phyloP scores from a whole-genome alignment of 2,797 vertebrate species.

The Rachycentron canadum region DNA sequence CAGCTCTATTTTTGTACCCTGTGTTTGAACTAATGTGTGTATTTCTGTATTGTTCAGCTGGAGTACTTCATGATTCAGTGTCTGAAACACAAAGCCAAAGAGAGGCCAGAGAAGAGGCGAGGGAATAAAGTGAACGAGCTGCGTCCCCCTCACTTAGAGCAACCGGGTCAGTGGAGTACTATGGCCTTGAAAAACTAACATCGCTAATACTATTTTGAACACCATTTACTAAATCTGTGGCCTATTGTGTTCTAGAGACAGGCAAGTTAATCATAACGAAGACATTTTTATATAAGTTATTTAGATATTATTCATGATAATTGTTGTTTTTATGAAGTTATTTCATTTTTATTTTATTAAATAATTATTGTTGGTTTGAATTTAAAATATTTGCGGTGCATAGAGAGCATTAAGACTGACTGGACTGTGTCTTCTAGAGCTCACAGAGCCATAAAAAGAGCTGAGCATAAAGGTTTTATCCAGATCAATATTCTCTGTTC shows the following conservation, averaged over 20 bases:
- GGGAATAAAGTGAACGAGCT: constrained; percentile 87
- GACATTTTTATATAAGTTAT: neutral
- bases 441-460: constrained; percentile 66
- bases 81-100: constrained; percentile 96
- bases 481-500: constrained; percentile 68
- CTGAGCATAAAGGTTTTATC: constrained; percentile 67
- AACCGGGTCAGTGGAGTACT: constrained; percentile 89
- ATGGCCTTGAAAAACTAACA: constrained; percentile 6
- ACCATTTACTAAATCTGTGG: neutral
- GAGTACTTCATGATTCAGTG: constrained; percentile 99
- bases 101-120: constrained; percentile 92
- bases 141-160: constrained; percentile 92
- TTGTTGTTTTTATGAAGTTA: neutral
- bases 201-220: neutral
- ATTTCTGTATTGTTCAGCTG: constrained; percentile 84
- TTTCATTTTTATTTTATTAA: constrained; percentile 2
- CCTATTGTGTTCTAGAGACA: neutral
- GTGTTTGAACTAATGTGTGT: constrained; percentile 38
- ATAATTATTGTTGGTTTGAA: constrained; percentile 24
- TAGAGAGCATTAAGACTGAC: constrained; percentile 31
- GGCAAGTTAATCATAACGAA: neutral
- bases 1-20: constrained; percentile 34
- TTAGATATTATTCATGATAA: neutral
- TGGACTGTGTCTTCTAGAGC: constrained; percentile 50
- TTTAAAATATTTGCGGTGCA: constrained; percentile 3